These are phyloP conservation scores for Allacma fusca DNA, from an alignment of 2,888 invertebrate species.

Conservation along the genomic window DNA sequence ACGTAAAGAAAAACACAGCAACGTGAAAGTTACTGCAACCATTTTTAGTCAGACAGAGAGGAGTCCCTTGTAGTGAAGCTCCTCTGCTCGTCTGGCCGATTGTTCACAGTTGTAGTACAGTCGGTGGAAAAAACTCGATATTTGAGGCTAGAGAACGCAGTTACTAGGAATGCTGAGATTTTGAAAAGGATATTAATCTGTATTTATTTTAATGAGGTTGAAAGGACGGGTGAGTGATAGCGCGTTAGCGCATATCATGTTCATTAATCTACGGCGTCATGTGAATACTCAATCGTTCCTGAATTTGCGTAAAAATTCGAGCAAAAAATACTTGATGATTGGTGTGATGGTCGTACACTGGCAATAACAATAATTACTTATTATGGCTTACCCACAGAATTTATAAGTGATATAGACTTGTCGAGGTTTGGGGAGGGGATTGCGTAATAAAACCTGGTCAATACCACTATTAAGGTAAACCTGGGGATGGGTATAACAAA, in stretches of 20 bases:
- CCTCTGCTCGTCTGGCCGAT: too few species aligned
- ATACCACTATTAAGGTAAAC: constrained; percentile 3
- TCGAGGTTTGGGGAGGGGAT: neutral
- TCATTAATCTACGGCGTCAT: constrained; percentile 26
- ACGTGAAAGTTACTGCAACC: too few species aligned
- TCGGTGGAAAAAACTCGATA: neutral
- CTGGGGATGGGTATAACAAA: neutral
- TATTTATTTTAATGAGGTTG: constrained; percentile 33
- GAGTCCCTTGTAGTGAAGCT: too few species aligned
- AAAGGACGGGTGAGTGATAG: constrained; percentile 26
- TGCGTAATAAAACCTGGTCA: constrained; percentile 24
- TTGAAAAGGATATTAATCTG: constrained; percentile 11
- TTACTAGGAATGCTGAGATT: neutral
- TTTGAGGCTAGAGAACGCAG: neutral
- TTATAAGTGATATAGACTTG: neutral
- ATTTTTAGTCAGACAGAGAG: too few species aligned
- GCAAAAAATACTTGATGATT: constrained; percentile 34
- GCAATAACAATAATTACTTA: constrained; percentile 34
- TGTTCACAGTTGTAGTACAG: too few species aligned
- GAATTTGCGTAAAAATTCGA: constrained; percentile 35
- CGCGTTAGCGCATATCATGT: constrained; percentile 14
- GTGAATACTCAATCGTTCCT: constrained; percentile 18
- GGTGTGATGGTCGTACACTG: constrained; percentile 5
- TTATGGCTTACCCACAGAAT: constrained; percentile 16
- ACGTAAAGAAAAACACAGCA: too few species aligned